A percentile compares a stretch with the other conserved stretches of the same genome.
Conservation (phyloP, 2,113 vertebrate species). For the Apistogramma diplotaenia region DNA sequence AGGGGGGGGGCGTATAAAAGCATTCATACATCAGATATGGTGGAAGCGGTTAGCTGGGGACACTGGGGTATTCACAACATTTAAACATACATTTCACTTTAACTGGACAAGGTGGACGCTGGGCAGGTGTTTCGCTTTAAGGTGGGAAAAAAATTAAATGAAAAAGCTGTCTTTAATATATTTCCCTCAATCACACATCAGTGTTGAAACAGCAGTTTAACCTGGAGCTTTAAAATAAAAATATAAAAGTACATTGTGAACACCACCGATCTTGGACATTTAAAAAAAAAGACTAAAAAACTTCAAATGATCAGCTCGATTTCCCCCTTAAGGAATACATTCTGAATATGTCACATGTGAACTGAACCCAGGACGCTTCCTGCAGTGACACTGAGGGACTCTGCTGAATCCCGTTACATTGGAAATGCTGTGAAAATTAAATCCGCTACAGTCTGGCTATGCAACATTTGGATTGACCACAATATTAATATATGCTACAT, state of each 20-base stretch:
- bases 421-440: slow-evolving; percentile 4
- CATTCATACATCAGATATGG: slow-evolving; percentile 63
- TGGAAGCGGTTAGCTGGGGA: slow-evolving; percentile 48
- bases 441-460: slow-evolving; percentile 20
- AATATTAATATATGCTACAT: slow-evolving; percentile 34
- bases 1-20: slow-evolving; percentile 30
- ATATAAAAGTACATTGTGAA: slow-evolving; percentile 63
- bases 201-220: slow-evolving; percentile 25
- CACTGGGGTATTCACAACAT: slow-evolving; percentile 59
- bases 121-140: slow-evolving; percentile 15
- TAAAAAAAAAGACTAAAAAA: slow-evolving; percentile 2
- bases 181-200: slow-evolving; percentile 29
- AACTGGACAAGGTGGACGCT: slow-evolving; percentile 46
- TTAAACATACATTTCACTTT: slow-evolving; percentile 65
- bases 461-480: slow-evolving; percentile 33
- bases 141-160: neutral
- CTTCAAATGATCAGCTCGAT: neutral
- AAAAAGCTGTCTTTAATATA: slow-evolving; percentile 34
- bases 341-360: slow-evolving; percentile 36
- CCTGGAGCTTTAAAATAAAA: slow-evolving; percentile 11
- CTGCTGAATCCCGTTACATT: neutral
- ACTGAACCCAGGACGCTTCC: slow-evolving; percentile 9
- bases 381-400: slow-evolving; percentile 12
- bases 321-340: slow-evolving; percentile 52
- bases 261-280: slow-evolving; percentile 18